Conservation (phyloP, 2,888 invertebrate genomes). For the Drosophila niveifrons region DNA sequence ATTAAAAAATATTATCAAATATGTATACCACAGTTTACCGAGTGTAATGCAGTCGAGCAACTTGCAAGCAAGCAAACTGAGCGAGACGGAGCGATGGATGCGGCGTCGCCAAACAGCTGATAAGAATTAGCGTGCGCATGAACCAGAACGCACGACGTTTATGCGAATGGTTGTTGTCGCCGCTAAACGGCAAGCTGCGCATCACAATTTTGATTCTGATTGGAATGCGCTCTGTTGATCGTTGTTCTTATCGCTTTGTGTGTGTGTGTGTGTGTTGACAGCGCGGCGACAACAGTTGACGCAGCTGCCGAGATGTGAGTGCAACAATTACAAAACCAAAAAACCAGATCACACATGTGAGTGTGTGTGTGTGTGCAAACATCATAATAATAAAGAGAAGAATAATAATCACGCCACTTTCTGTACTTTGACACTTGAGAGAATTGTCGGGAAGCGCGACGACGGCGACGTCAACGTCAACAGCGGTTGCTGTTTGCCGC, state of each 20-base stretch:
- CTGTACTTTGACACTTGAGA: constrained; percentile 66
- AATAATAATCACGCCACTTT: constrained; percentile 78
- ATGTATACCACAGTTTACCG: too few relatives aligned
- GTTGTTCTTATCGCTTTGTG: background rate
- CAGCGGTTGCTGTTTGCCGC: constrained; percentile 19
- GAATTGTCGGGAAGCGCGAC: constrained; percentile 10
- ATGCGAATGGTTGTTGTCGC: constrained; percentile 2
- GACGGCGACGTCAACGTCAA: too few relatives aligned
- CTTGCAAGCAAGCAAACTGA: background rate
- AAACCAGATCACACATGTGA: constrained; percentile 26
- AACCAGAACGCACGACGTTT: background rate
- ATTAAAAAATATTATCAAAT: too few relatives aligned
- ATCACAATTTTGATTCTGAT: background rate
- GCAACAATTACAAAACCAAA: constrained; percentile 57
- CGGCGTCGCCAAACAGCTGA: background rate
- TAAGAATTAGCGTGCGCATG: background rate
- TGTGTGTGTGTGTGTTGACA: background rate
- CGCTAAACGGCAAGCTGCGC: constrained; percentile 16
- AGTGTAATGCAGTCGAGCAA: too few relatives aligned
- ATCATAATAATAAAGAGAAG: constrained; percentile 56
- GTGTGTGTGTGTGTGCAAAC: constrained; percentile 25
- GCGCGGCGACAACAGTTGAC: constrained; percentile 2
- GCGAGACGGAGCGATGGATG: background rate
- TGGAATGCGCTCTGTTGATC: background rate
- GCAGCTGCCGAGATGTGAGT: constrained; percentile 20